Conservation (phyloP, 2,888 invertebrate species). For the Desoria tigrina region DNA sequence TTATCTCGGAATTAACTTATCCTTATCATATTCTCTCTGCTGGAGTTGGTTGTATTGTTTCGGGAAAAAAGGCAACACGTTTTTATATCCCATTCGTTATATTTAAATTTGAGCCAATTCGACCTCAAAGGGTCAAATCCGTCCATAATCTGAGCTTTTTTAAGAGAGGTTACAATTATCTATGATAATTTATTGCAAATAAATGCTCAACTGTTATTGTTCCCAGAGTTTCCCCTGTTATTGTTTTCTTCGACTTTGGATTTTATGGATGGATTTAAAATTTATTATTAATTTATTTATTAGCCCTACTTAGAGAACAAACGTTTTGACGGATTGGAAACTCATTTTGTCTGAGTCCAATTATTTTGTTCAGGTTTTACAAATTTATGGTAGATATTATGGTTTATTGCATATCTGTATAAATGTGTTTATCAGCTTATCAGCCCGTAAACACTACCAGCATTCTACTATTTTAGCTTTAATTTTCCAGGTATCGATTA, state of each 20-base stretch:
- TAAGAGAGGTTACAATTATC: neutral
- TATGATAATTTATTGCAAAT: constrained; percentile 19
- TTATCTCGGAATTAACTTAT: neutral
- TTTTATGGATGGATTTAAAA: constrained; percentile 2
- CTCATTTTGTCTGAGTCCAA: too few relatives aligned
- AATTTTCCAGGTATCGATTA: too few relatives aligned
- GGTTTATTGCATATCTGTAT: too few relatives aligned
- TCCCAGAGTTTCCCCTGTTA: neutral
- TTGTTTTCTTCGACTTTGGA: constrained; percentile 2
- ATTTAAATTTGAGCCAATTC: too few relatives aligned
- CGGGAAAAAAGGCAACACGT: neutral
- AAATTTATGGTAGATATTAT: too few relatives aligned
- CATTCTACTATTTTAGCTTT: too few relatives aligned
- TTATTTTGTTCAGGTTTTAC: too few relatives aligned
- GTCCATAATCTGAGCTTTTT: neutral
- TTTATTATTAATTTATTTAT: too few relatives aligned
- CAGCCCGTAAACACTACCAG: too few relatives aligned
- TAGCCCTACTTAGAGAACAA: too few relatives aligned
- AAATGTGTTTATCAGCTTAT: too few relatives aligned
- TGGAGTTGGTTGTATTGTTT: constrained; percentile 11
- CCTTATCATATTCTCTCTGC: constrained; percentile 1
- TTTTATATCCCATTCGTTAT: neutral
- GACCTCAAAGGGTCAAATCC: neutral
- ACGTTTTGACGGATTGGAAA: too few relatives aligned
- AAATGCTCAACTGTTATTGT: constrained; percentile 15